Percentiles rank a stretch among this genome's conserved stretches.
Evolutionary conservation across 2,113 vertebrate species (phyloP).

Genomic region (Dipodomys merriami): DNA sequence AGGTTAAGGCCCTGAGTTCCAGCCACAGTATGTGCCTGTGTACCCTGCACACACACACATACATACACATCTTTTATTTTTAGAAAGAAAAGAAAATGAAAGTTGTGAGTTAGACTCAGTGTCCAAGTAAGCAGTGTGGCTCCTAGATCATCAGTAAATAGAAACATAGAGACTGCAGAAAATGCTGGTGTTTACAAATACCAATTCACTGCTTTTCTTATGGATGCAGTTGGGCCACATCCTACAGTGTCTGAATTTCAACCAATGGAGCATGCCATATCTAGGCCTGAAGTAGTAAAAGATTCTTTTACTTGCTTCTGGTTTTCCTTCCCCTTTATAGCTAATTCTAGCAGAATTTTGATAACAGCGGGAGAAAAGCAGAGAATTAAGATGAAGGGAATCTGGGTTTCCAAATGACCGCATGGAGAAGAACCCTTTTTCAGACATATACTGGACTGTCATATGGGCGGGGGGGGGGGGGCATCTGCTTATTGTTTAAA

Average conservation of each 20-base stretch:
- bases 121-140: neutral
- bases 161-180: neutral
- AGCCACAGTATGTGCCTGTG: no score
- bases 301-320: neutral
- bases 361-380: neutral
- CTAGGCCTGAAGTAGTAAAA: conserved; percentile 5
- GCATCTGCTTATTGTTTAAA: neutral
- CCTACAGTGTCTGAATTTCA: conserved; percentile 20
- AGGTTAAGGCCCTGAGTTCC: no score
- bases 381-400: neutral
- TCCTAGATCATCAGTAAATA: neutral
- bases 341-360: neutral
- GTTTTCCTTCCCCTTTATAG: neutral
- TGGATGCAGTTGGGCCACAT: conserved; percentile 26
- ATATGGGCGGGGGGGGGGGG: no score
- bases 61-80: no score
- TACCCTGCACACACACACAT: no score
- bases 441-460: neutral
- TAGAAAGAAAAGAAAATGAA: no score
- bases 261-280: neutral
- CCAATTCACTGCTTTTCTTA: conserved; percentile 18
- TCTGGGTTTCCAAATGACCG: neutral
- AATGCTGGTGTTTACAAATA: conserved; percentile 32
- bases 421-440: neutral
- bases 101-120: neutral